Base-by-base conservation (phyloP, 2,113 vertebrate species). In the Seriola quinqueradiata region DNA sequence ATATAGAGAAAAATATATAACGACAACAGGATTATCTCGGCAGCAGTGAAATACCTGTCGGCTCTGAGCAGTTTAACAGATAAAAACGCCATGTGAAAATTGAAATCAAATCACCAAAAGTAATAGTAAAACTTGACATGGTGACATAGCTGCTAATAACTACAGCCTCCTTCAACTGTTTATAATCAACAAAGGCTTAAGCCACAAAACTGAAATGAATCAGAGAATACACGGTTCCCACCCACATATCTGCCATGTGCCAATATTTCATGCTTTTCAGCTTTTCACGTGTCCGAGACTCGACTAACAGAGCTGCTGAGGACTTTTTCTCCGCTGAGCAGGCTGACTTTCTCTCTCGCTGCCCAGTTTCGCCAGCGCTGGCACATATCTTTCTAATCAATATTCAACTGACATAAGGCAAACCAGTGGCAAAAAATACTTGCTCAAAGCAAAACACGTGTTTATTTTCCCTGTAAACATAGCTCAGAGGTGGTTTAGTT, bases 381-480 rank as follows among this genome's bases (percentile, higher is more conserved):
- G 55, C 28, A 58, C 55, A 61, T 59, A 54, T 61, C 58, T 74
- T 77, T 82, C 54, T 66, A 72, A 84, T 87, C 87, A 82, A 90
- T 90, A 87, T 75, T n/a, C 75, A 70, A 75, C 71, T 67, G 46
- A 68, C 64, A 85, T 40, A 59, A 87, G 38, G 81, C 59, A 84
- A 88, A 81, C 55, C 54, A 28, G 72, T 75, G 50, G 54, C 67
- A 46, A 70, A 70, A 68, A 73, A 58, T 68, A 74, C 34, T 75
- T 65, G 0, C 14, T 48, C 36, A 54, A 60, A 4, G 55, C 13
- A 76, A 71, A 68, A 83, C 8, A 65, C 23, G 44, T 54, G 79
- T 46, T 70, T 84, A 50, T 75, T 61, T 75, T 60, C 50, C 28
- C 63, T 59, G 54, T 77, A 38, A 65, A 81, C 52, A 46, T 50